Conservation (phyloP, 2,113 vertebrate species). For the Lasiurus cinereus region DNA sequence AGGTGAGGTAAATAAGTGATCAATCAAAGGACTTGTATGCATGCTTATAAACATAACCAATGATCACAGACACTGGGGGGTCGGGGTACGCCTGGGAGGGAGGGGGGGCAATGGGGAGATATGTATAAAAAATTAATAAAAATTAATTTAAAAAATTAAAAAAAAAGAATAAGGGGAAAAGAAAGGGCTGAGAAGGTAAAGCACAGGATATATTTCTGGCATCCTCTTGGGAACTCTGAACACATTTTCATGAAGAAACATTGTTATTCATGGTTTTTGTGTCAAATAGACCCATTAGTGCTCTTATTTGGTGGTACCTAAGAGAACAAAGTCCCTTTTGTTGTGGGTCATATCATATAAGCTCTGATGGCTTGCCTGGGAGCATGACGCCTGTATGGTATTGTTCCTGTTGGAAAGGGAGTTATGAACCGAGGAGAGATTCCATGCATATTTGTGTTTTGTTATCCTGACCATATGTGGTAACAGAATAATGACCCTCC, state of each 20-base stretch:
- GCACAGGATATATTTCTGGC: not conserved
- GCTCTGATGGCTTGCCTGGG: not conserved
- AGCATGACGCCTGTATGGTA: accelerated
- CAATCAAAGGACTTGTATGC: too few species aligned
- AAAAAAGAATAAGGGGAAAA: not conserved
- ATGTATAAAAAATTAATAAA: too few species aligned
- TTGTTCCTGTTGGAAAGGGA: not conserved
- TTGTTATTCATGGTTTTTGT: not conserved
- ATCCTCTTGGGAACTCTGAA: not conserved
- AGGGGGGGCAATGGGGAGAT: too few species aligned
- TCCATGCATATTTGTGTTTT: not conserved
- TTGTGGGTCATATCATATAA: not conserved
- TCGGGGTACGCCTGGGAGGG: too few species aligned
- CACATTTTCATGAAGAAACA: not conserved
- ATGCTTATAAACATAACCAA: too few species aligned
- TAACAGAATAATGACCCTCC: not conserved
- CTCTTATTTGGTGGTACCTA: not conserved
- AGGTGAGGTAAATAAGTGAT: too few species aligned
- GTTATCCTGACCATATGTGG: not conserved
- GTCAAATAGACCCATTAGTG: not conserved
- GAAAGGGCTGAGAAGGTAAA: not conserved
- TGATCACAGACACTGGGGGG: too few species aligned
- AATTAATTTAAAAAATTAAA: too few species aligned
- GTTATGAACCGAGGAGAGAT: not conserved
- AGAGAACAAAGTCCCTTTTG: not conserved